Percentiles rank a stretch among this genome's conserved stretches.
Conservation (phyloP, 2,797 vertebrate genomes). For the Microctenopoma lineatum region DNA sequence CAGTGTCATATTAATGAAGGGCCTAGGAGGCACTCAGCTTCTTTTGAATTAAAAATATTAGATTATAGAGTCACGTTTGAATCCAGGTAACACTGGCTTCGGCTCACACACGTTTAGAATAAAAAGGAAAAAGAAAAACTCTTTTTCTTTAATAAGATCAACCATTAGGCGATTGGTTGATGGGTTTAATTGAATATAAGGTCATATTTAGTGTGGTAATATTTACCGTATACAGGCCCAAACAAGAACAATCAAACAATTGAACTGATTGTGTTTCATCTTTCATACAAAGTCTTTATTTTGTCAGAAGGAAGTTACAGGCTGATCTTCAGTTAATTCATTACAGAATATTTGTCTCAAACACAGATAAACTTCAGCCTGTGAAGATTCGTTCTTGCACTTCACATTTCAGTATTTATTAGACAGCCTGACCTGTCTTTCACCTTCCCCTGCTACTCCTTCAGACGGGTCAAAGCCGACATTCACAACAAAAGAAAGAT, state of each 20-base stretch:
- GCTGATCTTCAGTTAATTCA: background rate
- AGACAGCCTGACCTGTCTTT: slow-evolving; percentile 98
- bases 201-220: background rate
- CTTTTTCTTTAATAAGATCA: no score
- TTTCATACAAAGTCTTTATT: background rate
- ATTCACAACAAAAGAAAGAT: slow-evolving; percentile 92
- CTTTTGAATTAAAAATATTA: background rate
- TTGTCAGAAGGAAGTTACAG: background rate
- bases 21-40: background rate
- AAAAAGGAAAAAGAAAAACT: background rate
- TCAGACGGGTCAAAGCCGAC: slow-evolving; percentile 98
- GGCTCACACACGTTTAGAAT: background rate
- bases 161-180: no score
- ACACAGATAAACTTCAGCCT: background rate
- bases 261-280: background rate
- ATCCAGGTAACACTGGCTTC: background rate
- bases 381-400: slow-evolving; percentile 29
- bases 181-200: background rate
- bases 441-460: slow-evolving; percentile 91
- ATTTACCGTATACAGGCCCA: background rate
- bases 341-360: slow-evolving; percentile 19
- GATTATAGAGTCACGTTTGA: background rate
- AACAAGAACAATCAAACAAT: background rate
- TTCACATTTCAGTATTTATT: slow-evolving; percentile 88
- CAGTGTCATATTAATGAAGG: background rate